Evolutionary conservation across 2,113 vertebrate species (phyloP).

Genomic region (Fukomys damarensis): DNA sequence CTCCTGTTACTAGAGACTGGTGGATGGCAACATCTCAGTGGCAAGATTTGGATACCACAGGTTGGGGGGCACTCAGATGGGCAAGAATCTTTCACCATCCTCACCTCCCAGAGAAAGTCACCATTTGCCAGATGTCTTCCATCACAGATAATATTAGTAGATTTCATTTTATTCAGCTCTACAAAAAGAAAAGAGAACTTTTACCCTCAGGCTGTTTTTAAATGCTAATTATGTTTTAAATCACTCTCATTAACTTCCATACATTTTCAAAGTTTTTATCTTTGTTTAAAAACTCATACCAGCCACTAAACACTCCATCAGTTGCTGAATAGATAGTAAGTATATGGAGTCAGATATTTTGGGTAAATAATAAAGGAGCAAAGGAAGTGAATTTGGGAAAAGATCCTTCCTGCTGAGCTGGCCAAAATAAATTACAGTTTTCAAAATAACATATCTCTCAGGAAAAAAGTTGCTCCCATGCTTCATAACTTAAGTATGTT

Average conservation of each 20-base stretch:
- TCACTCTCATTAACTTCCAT: slow-evolving; percentile 33
- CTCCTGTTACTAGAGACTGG: rapidly evolving
- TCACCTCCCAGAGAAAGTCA: neutral
- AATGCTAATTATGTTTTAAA: slow-evolving; percentile 1
- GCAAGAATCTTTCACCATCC: neutral
- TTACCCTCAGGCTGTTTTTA: neutral
- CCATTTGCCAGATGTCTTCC: neutral
- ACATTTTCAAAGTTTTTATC: slow-evolving; percentile 31
- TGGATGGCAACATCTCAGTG: neutral
- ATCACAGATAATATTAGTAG: neutral
- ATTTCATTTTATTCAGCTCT: slow-evolving; percentile 35
- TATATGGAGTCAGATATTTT: neutral
- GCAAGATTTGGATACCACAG: no score
- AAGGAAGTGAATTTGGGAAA: slow-evolving; percentile 15
- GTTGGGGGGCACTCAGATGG: no score
- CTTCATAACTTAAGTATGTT: slow-evolving; percentile 34
- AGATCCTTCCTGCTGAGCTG: neutral
- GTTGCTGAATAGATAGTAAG: neutral
- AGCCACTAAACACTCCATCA: neutral
- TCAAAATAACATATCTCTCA: slow-evolving; percentile 29
- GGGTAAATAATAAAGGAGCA: slow-evolving; percentile 31
- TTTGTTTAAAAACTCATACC: slow-evolving; percentile 36
- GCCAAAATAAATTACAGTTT: slow-evolving; percentile 42
- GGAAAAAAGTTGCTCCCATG: neutral
- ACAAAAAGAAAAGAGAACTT: neutral